Evolutionary conservation across 2,888 invertebrate species (phyloP), one percentile per base, ranked within the genome.

Genomic region (Lypha dubia): DNA sequence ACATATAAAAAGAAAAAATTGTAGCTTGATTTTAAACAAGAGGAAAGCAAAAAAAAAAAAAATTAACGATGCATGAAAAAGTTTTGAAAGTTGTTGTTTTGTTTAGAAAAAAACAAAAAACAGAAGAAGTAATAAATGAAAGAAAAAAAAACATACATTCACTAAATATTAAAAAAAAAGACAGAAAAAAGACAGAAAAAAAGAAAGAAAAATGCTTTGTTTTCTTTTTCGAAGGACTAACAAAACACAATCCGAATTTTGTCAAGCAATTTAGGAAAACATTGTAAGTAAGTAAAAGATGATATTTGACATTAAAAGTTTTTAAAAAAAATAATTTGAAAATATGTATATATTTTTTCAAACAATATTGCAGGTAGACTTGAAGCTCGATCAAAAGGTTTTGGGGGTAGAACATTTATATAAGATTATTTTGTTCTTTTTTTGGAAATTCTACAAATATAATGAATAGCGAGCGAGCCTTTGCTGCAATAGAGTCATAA

Each of bases 21-120:
- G 17, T 28, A 63, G 38, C 17, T 65, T 76, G 20, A 76, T 70
- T 70, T 32, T 49, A 49, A 13, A 49, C 15, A 35, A 11, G 24
- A 15, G 24, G 20, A 68, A 51, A 13, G 38, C 17, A 58, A 65
- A 67, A 60, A 68, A 51, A 13, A 28, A 24, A 58, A 65, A 67
- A 60, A 44, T 62, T 38, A 70, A 70, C 60, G 38, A 70, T 41
- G 51, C 46, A 62, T 68, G 58, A 77, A 62, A 35, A 49, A 53
- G 28, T 67, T 49, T 1, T 46, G 44, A 38, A 62, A 22, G 41
- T 65, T 56, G 15, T 58, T 46, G 15, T 32, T 9, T n/a, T n/a
- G n/a, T n/a, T n/a, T n/a, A n/a, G n/a, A n/a, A n/a, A n/a, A n/a
- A 17, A 32, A 20, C 24, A 46, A 20, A 9, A 46, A 11, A 24